Conservation (phyloP, 2,888 invertebrate species). For the Augiades crinisus region DNA sequence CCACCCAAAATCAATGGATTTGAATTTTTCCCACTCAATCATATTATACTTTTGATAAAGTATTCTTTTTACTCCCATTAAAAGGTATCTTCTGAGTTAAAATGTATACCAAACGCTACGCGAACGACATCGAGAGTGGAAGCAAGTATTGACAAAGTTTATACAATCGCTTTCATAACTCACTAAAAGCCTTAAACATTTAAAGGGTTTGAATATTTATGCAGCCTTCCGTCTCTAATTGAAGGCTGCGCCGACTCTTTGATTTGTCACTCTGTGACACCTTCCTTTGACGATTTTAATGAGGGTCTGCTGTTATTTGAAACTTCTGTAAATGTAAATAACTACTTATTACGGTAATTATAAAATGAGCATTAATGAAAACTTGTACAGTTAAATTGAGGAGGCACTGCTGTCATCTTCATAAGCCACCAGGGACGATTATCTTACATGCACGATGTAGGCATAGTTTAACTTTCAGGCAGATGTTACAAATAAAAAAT, state of each 20-base stretch:
- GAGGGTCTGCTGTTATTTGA: constrained; percentile 8
- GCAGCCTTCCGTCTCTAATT: constrained; percentile 8
- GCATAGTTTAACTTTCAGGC: too few species aligned
- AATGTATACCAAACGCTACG: neutral
- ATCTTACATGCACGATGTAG: too few species aligned
- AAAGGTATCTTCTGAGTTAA: too few species aligned
- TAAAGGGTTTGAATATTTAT: constrained; percentile 16
- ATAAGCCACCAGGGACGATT: too few species aligned
- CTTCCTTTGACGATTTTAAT: constrained; percentile 8
- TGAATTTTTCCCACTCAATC: too few species aligned
- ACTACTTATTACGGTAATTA: neutral
- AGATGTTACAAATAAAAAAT: too few species aligned
- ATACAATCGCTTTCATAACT: neutral
- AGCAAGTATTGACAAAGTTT: neutral
- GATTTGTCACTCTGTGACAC: constrained; percentile 2
- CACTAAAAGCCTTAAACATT: neutral
- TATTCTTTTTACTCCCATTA: too few species aligned
- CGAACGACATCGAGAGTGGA: neutral
- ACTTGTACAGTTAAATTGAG: too few species aligned
- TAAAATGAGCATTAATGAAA: neutral
- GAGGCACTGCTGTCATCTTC: too few species aligned
- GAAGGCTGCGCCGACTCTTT: constrained; percentile 12
- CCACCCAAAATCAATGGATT: too few species aligned
- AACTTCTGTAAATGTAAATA: neutral
- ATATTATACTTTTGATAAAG: too few species aligned